Evolutionary conservation across 2,888 invertebrate species (phyloP), one percentile per base, ranked within the genome.

Genomic region (Sabatieria punctata): DNA sequence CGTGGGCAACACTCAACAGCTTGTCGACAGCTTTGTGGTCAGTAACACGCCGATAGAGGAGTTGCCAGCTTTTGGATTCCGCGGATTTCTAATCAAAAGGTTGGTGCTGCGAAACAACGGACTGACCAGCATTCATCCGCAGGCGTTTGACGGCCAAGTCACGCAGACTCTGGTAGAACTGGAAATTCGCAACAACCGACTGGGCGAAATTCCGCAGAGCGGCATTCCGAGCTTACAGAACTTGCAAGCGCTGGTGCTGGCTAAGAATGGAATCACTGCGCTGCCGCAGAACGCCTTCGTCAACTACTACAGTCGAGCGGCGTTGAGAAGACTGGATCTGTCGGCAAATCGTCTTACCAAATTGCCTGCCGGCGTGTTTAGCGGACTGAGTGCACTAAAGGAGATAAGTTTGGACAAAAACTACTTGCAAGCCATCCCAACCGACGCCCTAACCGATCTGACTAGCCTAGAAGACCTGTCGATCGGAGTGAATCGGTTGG

Each of bases 391-490:
- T 36, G 49, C 48, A 2, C 33, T 60, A 24, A 35, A 47, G 18
- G 57, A 59, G 40, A 44, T 61, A 24, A 54, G 53, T 13, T 49
- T 61, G 43, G 60, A 61, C 43, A 58, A 57, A 48, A 61, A 61
- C 49, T 39, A 52, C 4, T 48, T 61, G 35, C 43, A 47, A 23
- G 42, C 43, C 21, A 53, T 61, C 39, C 61, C 61, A 4, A 49
- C 52, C 6, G 50, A 53, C 43, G 58, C 58, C 6, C 48, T 61
- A 2, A 48, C 46, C 15, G 49, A 49, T 19, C 48, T 60, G 43
- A 52, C 47, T 18, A 54, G 53, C 6, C 49, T 60, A 11, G 57
- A 57, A 47, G 59, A 60, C 37, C 51, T 61, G 30, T 56, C 54
- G 26, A 41, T 61, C 36, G 55, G 58, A 4, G 54, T 58, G 4